Evolutionary conservation across 2,888 invertebrate species (phyloP), one percentile per base, ranked within the genome.

Genomic region (Ommatoiulus sabulosus): DNA sequence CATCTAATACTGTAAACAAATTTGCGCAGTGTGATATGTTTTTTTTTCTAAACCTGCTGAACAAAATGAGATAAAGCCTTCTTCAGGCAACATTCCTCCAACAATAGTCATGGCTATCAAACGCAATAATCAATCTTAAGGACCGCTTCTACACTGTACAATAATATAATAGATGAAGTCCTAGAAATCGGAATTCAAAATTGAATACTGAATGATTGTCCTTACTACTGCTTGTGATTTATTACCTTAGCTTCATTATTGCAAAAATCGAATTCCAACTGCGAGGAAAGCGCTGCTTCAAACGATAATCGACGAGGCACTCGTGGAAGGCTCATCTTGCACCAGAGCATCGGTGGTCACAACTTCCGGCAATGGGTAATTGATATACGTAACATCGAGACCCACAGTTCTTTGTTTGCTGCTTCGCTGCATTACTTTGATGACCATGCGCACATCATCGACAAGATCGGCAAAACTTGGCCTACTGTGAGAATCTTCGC

Each of bases 401-500:
- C 85, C 89, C 3, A 90, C 90, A 24, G 52, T 88, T 80, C 84
- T 87, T 44, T 90, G 90, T 24, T 87, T 84, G 24, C 89, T 87
- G 44, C 88, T 89, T 35, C 87, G 63, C 72, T 89, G 88, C 84
- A 90, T 20, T 72, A 63, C 80, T 17, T 84, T 87, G 44, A 90
- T 88, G 10, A 90, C 88, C 43, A 44, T 20, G 43, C 88, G 63
- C 17, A 90, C 87, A 6, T 88, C 89, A 80, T 88, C 89, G 10
- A 90, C 90, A 12, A 90, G 87, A 52, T 90, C 90, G 24, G 88
- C 84, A 48, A 90, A 90, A 3, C 87, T 85, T 17, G 90, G 90
- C 24, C 90, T 84, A 20, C 35, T 43, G 6, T 87, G 87, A 3
- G 89, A 44, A 35, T 90, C 90, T 88, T 90, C 89, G 7, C 52